Conservation (phyloP, 1,140 invertebrate species). For the Parasteatoda tepidariorum region DNA sequence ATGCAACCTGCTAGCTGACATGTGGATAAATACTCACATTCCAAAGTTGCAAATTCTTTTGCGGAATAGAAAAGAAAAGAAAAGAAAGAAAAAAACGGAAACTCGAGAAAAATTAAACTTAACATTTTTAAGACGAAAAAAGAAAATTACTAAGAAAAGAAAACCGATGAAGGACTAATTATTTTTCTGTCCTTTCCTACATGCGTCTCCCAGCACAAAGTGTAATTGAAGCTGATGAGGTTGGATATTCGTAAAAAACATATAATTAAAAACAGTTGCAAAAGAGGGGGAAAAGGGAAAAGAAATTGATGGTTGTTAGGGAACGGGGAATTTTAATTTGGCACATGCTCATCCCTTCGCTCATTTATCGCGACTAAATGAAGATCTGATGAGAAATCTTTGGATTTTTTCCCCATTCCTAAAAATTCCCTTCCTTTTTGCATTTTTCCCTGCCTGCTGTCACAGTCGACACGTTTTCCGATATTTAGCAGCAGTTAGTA, state of each 20-base stretch:
- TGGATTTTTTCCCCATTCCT: slow-evolving; percentile 21
- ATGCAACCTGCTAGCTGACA: background rate
- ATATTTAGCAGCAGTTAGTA: background rate
- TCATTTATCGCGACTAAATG: slow-evolving; percentile 45
- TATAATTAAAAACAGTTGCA: slow-evolving; percentile 39
- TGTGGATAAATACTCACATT: background rate
- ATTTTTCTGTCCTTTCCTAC: slow-evolving; percentile 4
- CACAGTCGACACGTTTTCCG: slow-evolving; percentile 17
- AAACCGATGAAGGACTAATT: slow-evolving; percentile 22
- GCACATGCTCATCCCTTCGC: slow-evolving; percentile 2
- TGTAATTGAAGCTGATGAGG: slow-evolving; percentile 26
- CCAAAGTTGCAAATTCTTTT: background rate
- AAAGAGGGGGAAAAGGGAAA: background rate
- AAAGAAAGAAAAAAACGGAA: background rate
- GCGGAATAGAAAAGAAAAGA: background rate
- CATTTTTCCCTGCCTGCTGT: background rate
- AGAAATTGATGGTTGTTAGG: slow-evolving; percentile 25
- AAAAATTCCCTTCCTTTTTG: background rate
- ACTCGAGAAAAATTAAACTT: background rate
- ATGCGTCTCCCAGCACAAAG: background rate
- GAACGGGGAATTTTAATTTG: slow-evolving; percentile 45
- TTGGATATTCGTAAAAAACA: slow-evolving; percentile 20
- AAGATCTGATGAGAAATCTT: slow-evolving; percentile 48
- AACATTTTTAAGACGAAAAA: slow-evolving; percentile 9
- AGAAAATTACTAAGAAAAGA: slow-evolving; percentile 3